Base-by-base conservation (phyloP, 2,888 invertebrate genomes). In the Dioctria linearis region DNA sequence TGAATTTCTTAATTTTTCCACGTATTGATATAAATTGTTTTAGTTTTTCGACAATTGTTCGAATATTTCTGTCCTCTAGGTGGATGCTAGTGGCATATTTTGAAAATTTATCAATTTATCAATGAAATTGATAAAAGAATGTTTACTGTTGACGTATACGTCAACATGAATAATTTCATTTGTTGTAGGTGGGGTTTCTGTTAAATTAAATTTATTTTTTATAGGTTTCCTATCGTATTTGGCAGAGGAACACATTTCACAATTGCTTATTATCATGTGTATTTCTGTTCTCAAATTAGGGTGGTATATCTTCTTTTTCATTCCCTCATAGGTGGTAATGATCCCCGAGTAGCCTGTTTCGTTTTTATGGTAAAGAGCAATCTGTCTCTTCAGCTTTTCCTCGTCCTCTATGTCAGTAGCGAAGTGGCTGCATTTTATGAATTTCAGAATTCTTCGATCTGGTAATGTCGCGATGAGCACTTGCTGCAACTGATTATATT, bases 221-320 rank as follows among this genome's bases (percentile, higher is more conserved):
- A 39, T 9, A 8, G 37, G 37, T 63, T 39, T 43, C 59, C 39
- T 11, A 59, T 46, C 25, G 80, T 83, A 83, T 80, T 83, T 83
- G 40, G 42, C 65, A 5, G 42, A 5, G 5, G 39, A n/a, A 79
- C 82, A 81, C 42, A 80, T 81, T 25, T 81, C 81, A 49, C 81
- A 82, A 78, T 82, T 82, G 51, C 82, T 82, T 69, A 83, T 81
- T 69, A 82, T 69, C 51, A 79, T 81, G 76, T 81, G 73, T 57
- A 82, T 82, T 63, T 79, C 69, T 71, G 80, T 51, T 80, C 81
- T 75, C 54, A 83, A 71, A 51, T 82, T 82, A 57, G 82, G 83
- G 73, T 82, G 79, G 59, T 83, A 82, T 76, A 83, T 82, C 63
- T 76, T 71, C 39, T 67, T 59, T 78, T 81, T 83, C 65, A 81